Conservation (phyloP, 2,797 vertebrate genomes). For the Coendou prehensilis region DNA sequence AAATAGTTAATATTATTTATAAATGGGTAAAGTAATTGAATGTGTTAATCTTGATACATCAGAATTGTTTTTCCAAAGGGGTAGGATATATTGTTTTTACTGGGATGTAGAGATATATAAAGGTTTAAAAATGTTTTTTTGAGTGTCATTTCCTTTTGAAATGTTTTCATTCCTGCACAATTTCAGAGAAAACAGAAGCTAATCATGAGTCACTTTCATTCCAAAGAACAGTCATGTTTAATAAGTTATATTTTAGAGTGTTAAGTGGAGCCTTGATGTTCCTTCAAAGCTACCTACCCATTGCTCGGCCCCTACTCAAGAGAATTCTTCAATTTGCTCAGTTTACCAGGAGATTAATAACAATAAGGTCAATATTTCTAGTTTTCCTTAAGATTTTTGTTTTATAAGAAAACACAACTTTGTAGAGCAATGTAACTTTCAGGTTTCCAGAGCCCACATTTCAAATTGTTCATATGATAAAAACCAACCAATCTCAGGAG, state of each 20-base stretch:
- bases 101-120: conserved; percentile 33
- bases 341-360: not conserved
- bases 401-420: conserved; percentile 48
- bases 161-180: conserved; percentile 51
- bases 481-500: conserved; percentile 57
- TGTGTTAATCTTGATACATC: conserved; percentile 16
- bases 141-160: conserved; percentile 61
- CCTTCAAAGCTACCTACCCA: not conserved
- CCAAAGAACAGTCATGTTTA: conserved; percentile 30
- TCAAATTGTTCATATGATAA: conserved; percentile 55
- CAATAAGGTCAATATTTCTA: not conserved
- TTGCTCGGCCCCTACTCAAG: not conserved
- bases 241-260: conserved; percentile 5
- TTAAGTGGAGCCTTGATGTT: not conserved
- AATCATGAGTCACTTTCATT: conserved; percentile 41
- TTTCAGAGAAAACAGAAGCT: conserved; percentile 58
- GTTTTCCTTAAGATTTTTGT: conserved; percentile 45
- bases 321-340: not conserved
- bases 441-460: conserved; percentile 39
- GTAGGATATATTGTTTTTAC: conserved; percentile 41
- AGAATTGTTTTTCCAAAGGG: conserved; percentile 17
- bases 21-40: conserved; percentile 37
- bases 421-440: conserved; percentile 53
- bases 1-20: conserved; percentile 62
- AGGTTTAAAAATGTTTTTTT: conserved; percentile 42